Evolutionary conservation across 2,888 invertebrate genomes (phyloP).

Genomic region (Orthonevra nobilis): DNA sequence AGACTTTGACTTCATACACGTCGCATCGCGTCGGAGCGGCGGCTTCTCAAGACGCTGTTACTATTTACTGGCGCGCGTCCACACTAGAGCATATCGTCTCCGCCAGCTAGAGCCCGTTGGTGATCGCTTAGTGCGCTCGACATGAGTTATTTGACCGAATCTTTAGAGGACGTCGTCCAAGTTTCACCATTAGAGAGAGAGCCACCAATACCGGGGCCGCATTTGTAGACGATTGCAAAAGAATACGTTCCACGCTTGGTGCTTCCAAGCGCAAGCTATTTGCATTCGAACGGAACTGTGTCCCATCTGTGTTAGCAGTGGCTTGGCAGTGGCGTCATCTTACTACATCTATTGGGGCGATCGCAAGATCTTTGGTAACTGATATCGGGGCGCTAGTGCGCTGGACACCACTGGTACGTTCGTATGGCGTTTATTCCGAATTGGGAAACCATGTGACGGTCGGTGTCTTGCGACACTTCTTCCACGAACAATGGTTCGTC

Average conservation of each 20-base stretch:
- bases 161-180: constrained; percentile 61
- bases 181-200: constrained; percentile 54
- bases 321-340: constrained; percentile 46
- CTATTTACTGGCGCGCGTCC: constrained; percentile 65
- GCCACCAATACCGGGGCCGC: constrained; percentile 17
- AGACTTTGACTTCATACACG: too few species aligned
- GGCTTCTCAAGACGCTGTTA: constrained; percentile 27
- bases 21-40: too few species aligned
- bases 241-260: constrained; percentile 63
- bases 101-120: not conserved
- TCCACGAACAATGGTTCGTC: constrained; percentile 64
- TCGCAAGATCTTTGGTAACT: constrained; percentile 63
- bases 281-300: constrained; percentile 70
- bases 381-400: constrained; percentile 39
- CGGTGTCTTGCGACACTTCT: constrained; percentile 68
- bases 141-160: constrained; percentile 68
- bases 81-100: constrained; percentile 33
- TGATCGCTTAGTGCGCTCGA: constrained; percentile 44
- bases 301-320: constrained; percentile 50
- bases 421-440: constrained; percentile 49
- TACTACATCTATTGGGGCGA: constrained; percentile 66
- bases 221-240: constrained; percentile 47
- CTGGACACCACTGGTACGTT: constrained; percentile 26
- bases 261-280: constrained; percentile 64
- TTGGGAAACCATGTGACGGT: constrained; percentile 66